Base-by-base conservation (phyloP, 2,888 invertebrate species). In the Apotomis capreana region DNA sequence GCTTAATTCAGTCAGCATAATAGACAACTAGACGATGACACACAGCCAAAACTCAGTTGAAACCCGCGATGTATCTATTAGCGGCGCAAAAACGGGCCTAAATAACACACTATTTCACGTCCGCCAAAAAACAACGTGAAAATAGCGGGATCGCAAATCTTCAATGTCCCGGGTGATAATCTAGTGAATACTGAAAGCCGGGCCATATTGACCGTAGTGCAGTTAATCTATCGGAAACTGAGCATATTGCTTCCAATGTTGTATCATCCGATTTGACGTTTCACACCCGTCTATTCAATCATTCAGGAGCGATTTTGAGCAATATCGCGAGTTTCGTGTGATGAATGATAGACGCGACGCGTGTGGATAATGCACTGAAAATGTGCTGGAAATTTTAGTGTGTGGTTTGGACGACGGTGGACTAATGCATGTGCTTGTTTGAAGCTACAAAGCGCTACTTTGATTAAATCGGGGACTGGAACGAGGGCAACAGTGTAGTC, bases 211-310 rank as follows among this genome's bases (percentile, higher is more conserved):
- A 49, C 37, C 55, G 59, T 46, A 10, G 44, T 3, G 60, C 49
- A 65, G 54, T 70, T 70, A 70, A 57, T 68, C 49, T 40, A 36
- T 52, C 71, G 37, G 51, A 71, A 68, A 60, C 65, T 54, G 70
- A 37, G 26, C 46, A 70, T 61, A 70, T 67, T 60, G 60, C 49
- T 4, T 59, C n/a, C 49, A 46, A 54, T 64, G 49, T 57, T 63
- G 57, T 57, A 40, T 37, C 57, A 55, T 64, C 15, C 55, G 61
- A 64, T 59, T 52, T 52, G 52, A 15, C 54, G 69, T 62, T 70
- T 52, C 15, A 36, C 58, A 59, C n/a, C 15, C 26, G 51, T 59
- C 44, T 58, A 68, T 68, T 67, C 67, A 67, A 67, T 67, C 67
- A 57, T 67, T 58, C 57, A 36, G 36, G 57, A 26, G 10, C 10